Conservation (phyloP, 2,797 vertebrate genomes). For the Cyclopterus lumpus region DNA sequence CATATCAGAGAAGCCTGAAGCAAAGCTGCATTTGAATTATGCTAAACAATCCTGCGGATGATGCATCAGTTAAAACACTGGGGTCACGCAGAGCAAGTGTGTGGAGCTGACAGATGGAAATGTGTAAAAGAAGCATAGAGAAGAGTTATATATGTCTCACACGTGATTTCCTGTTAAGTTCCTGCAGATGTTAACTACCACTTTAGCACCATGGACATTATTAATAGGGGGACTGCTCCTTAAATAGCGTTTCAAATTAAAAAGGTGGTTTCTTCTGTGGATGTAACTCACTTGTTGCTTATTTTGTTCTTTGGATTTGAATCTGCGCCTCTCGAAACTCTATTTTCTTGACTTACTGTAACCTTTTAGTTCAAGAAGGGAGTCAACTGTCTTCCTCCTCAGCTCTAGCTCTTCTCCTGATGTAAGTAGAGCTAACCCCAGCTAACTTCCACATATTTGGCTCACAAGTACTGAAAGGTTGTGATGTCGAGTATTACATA, state of each 20-base stretch:
- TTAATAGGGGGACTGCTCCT: background rate
- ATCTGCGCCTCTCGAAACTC: background rate
- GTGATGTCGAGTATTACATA: slow-evolving; percentile 54
- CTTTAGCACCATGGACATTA: background rate
- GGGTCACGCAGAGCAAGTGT: slow-evolving; percentile 24
- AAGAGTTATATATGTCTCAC: background rate
- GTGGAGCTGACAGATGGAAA: slow-evolving; percentile 34
- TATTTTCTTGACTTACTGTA: slow-evolving; percentile 7
- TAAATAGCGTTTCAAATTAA: background rate
- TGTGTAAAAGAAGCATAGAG: slow-evolving; percentile 21
- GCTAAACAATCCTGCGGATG: slow-evolving; percentile 42
- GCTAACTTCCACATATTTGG: slow-evolving; percentile 25
- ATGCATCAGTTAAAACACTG: slow-evolving; percentile 32
- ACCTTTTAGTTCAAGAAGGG: slow-evolving; percentile 26
- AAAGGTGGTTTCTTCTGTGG: background rate
- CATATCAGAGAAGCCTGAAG: slow-evolving; percentile 21
- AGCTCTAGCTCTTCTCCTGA: slow-evolving; percentile 7
- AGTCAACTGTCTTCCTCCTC: slow-evolving; percentile 37
- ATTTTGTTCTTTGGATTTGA: background rate
- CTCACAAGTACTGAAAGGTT: slow-evolving; percentile 46
- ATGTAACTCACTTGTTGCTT: background rate
- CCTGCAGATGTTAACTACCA: slow-evolving; percentile 17
- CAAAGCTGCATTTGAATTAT: slow-evolving; percentile 33
- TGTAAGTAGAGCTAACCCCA: slow-evolving; percentile 36
- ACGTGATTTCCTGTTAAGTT: slow-evolving; percentile 42